Base-by-base conservation (phyloP, 37 sponge, comb jelly and placozoan genomes). In the Ephydatia muelleri region DNA sequence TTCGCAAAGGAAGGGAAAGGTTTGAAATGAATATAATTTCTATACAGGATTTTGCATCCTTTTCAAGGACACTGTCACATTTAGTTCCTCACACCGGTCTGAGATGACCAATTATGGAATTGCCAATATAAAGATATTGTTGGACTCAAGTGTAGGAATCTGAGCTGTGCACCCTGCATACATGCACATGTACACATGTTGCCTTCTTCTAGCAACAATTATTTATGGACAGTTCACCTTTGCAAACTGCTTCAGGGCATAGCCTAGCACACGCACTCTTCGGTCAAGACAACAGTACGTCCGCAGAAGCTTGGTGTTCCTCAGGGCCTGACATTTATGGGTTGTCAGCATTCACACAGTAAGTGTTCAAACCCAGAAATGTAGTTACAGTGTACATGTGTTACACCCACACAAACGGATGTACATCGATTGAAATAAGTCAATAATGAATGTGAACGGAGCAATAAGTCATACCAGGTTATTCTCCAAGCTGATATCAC, bases 401-500 rank as follows among this genome's bases (percentile, higher is more conserved):
- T n/a, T n/a, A 11, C 16, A 57, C 57, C 9, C 57, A 57, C 16
- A 57, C 16, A 57, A 1, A 14, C 16, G 2, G 26, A 33, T 13
- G 31, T 29, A n/a, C n/a, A n/a, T n/a, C n/a, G n/a, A n/a, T n/a
- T n/a, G n/a, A n/a, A n/a, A 30, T 25, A 28, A 76, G 28, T 0
- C 21, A 28, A 22, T 43, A 43, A 8, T 43, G 47, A 4, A 43
- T n/a, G n/a, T n/a, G n/a, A n/a, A n/a, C n/a, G n/a, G n/a, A n/a
- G n/a, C n/a, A n/a, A n/a, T n/a, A n/a, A n/a, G n/a, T n/a, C 57
- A 14, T 79, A 92, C 93, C 83, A 94, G 73, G 8, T n/a, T 49
- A 74, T 95, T 95, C 64, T 80, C 90, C 75, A 92, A n/a, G 35
- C 91, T 90, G 81, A 94, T 85, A 75, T 94, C 94, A 85, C 92